Conservation (phyloP, 2,113 vertebrate species). For the Coptodon rendalli region DNA sequence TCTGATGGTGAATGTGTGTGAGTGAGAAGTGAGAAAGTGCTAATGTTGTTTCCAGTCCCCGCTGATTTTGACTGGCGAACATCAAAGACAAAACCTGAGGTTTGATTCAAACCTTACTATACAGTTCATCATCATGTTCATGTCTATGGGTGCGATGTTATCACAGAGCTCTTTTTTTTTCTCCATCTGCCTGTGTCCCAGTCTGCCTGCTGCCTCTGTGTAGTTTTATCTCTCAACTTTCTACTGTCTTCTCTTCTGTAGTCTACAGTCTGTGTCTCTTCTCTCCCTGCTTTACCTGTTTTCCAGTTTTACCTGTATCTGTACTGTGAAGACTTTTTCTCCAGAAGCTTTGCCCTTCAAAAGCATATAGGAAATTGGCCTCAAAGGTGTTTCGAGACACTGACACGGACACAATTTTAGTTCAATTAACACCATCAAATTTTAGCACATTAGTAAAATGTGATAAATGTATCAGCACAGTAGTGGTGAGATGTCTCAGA, state of each 20-base stretch:
- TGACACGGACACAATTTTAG: neutral
- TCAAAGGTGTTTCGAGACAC: neutral
- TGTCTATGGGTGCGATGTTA: slow-evolving; percentile 30
- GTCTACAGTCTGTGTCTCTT: neutral
- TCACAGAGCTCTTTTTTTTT: slow-evolving; percentile 5
- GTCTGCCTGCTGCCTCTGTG: slow-evolving; percentile 5
- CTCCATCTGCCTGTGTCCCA: neutral
- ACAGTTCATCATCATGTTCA: slow-evolving; percentile 21
- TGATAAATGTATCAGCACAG: neutral
- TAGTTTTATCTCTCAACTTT: neutral
- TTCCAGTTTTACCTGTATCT: neutral
- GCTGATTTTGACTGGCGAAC: slow-evolving; percentile 26
- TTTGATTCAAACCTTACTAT: slow-evolving; percentile 22
- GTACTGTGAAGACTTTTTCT: neutral
- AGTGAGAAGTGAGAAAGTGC: neutral
- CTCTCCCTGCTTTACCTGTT: neutral
- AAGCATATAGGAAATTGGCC: neutral
- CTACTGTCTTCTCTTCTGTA: neutral
- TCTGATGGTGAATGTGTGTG: neutral
- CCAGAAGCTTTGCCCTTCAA: neutral
- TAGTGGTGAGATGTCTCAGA: neutral
- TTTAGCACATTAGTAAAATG: neutral
- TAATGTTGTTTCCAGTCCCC: slow-evolving; percentile 23
- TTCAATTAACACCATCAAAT: neutral
- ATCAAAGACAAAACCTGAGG: slow-evolving; percentile 42